phyloP scores from a whole-genome alignment of 2,797 vertebrate genomes.

The Bufotes viridis region DNA sequence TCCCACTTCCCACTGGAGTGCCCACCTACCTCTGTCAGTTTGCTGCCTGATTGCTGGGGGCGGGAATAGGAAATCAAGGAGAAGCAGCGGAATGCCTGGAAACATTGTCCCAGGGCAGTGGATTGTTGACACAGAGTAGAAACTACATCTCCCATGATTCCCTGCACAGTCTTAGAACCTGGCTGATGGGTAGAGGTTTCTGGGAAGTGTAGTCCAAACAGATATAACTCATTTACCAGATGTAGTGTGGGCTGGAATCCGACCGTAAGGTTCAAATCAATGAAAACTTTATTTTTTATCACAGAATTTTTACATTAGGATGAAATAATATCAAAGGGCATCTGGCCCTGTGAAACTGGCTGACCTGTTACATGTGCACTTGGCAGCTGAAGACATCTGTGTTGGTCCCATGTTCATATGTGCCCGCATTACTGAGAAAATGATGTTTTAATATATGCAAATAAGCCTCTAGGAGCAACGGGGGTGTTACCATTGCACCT shows the following conservation, averaged over 20 bases:
- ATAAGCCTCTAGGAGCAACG: too few species aligned
- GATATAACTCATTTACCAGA: neutral
- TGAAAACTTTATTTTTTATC: neutral
- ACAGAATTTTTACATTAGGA: neutral
- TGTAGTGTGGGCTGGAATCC: neutral
- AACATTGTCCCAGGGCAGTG: neutral
- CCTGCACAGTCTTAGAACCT: neutral
- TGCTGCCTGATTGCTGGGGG: neutral
- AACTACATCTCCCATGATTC: constrained; percentile 22
- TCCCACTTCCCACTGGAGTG: neutral
- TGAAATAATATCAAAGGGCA: too few species aligned
- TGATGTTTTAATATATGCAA: too few species aligned
- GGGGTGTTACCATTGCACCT: too few species aligned
- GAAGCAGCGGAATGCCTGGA: neutral
- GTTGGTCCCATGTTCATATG: too few species aligned
- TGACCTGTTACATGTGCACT: too few species aligned
- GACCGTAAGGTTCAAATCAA: neutral
- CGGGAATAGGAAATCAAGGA: neutral
- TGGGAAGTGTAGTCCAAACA: constrained; percentile 4
- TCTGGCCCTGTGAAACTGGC: too few species aligned
- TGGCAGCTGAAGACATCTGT: too few species aligned
- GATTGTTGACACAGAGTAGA: neutral
- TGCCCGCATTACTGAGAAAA: too few species aligned
- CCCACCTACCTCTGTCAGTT: neutral
- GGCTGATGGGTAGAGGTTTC: neutral